Conservation (phyloP, 2,888 invertebrate genomes). For the Lepidocyrtinus sp. region DNA sequence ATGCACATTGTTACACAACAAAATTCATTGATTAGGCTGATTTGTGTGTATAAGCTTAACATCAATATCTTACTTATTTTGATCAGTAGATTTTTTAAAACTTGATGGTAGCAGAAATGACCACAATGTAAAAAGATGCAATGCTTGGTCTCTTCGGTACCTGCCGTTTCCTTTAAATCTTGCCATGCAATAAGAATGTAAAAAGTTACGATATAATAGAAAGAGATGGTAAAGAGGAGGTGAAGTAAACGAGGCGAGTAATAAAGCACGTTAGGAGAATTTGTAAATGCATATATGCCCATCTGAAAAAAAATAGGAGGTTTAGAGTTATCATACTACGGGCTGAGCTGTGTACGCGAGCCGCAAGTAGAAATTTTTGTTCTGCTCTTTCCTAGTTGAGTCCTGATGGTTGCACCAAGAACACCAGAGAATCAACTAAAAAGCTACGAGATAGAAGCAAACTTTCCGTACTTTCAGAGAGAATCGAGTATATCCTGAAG, state of each 20-base stretch:
- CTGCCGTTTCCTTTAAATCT: no score
- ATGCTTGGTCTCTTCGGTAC: no score
- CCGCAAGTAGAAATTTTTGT: conserved; percentile 3
- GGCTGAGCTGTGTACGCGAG: neutral
- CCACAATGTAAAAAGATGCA: no score
- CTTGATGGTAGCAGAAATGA: no score
- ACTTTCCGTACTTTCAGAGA: no score
- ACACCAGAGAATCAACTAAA: conserved; percentile 23
- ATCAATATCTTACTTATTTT: no score
- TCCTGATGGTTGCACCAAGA: no score
- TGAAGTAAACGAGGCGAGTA: conserved; percentile 51
- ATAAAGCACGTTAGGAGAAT: conserved; percentile 7
- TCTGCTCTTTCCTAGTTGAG: conserved; percentile 13
- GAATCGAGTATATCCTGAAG: conserved; percentile 53
- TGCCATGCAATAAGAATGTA: no score
- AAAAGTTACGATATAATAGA: neutral
- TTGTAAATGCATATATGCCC: conserved; percentile 8
- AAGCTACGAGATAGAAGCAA: conserved; percentile 10
- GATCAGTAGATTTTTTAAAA: no score
- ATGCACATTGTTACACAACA: no score
- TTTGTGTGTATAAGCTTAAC: no score
- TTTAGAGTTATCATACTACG: neutral
- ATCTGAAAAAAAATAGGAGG: neutral
- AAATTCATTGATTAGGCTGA: no score
- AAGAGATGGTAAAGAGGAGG: conserved; percentile 23